Evolutionary conservation across 2,888 invertebrate genomes (phyloP).

Genomic region (Lithophane socia): DNA sequence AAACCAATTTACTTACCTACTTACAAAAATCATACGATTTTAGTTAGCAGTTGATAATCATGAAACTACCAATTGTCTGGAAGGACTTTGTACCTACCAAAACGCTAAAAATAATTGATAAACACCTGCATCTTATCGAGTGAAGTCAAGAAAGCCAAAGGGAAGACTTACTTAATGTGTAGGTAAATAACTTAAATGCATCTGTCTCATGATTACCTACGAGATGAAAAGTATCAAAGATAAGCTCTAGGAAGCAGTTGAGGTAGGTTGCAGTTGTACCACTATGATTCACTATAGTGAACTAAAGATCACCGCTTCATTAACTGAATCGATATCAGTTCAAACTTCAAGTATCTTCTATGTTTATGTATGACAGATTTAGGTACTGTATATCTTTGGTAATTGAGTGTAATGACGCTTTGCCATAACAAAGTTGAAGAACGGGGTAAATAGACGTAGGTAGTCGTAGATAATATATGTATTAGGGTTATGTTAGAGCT

Average conservation of each 20-base stretch:
- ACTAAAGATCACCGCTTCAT: slow-evolving; percentile 5
- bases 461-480: background rate
- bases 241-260: slow-evolving; percentile 54
- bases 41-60: background rate
- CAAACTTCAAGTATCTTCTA: background rate
- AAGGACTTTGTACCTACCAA: background rate
- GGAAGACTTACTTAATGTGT: background rate
- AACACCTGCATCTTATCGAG: background rate
- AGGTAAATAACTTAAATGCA: slow-evolving; percentile 10
- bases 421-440: background rate
- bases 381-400: slow-evolving; percentile 19
- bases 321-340: slow-evolving; percentile 21
- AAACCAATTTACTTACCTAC: too few species aligned
- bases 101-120: background rate
- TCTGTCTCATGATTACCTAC: slow-evolving; percentile 14
- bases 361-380: slow-evolving; percentile 26
- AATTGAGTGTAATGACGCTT: slow-evolving; percentile 25
- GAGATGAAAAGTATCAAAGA: slow-evolving; percentile 40
- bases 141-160: background rate
- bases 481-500: background rate
- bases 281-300: slow-evolving; percentile 15
- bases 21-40: slow-evolving; percentile 21
- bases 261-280: slow-evolving; percentile 65
- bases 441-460: slow-evolving; percentile 19
- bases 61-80: too few species aligned